These are phyloP conservation scores for Haemorhous mexicanus DNA, from an alignment of 2,113 vertebrate genomes.

Conservation along the genomic window DNA sequence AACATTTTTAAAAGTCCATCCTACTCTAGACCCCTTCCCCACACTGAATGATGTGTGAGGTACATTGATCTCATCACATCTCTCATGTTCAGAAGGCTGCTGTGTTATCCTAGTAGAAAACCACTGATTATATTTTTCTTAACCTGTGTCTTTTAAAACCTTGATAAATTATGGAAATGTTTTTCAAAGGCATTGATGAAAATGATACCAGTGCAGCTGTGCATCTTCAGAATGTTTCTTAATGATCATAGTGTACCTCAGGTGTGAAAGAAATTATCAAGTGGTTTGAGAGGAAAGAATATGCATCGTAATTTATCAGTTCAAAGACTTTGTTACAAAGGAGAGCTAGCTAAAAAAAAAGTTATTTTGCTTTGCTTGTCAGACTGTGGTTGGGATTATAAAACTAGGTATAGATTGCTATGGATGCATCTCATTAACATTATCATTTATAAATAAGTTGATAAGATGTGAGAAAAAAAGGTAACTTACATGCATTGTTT, in stretches of 20 bases:
- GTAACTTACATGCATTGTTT: not conserved
- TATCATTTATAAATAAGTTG: not conserved
- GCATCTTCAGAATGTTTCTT: conserved; percentile 33
- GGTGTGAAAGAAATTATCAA: conserved; percentile 32
- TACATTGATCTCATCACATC: not conserved
- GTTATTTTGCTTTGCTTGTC: not conserved
- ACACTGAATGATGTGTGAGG: not conserved
- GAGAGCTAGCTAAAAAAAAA: not conserved
- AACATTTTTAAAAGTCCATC: not conserved
- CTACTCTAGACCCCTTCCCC: not conserved
- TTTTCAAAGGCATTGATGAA: conserved; percentile 19
- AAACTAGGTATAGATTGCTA: not conserved
- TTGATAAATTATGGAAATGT: conserved; percentile 13
- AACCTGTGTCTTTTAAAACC: conserved; percentile 10
- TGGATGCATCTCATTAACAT: not conserved
- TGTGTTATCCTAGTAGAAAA: not conserved
- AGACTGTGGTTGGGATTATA: not conserved
- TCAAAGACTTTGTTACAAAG: conserved; percentile 12
- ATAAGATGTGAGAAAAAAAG: not conserved
- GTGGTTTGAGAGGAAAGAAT: conserved; percentile 45
- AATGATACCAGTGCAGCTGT: conserved; percentile 7
- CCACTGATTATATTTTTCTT: not conserved
- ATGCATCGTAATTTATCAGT: conserved; percentile 8
- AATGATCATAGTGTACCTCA: conserved; percentile 35
- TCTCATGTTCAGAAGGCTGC: conserved; percentile 17